Percentiles rank a stretch among this genome's conserved stretches.
Conservation (phyloP, 2,113 vertebrate genomes). For the Lonchura striata region DNA sequence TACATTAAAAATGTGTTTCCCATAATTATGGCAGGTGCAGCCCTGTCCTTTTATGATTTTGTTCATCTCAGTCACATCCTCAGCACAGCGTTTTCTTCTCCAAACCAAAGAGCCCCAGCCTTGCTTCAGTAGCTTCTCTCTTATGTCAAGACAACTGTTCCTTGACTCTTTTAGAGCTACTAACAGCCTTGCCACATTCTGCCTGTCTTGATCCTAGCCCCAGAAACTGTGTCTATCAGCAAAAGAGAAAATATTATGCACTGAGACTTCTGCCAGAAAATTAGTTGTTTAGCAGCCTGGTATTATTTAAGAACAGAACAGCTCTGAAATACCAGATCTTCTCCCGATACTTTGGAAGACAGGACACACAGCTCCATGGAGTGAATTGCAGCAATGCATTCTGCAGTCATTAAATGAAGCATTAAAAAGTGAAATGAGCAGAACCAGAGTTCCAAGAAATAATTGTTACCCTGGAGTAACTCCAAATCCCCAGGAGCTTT, state of each 20-base stretch:
- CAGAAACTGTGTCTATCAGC: not conserved
- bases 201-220: not conserved
- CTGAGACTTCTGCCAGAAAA: not conserved
- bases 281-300: accelerated
- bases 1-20: not conserved
- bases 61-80: not conserved
- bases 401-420: not conserved
- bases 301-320: not conserved
- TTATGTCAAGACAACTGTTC: not conserved
- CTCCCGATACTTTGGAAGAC: not conserved
- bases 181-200: not conserved
- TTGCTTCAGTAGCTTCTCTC: not conserved
- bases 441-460: not conserved
- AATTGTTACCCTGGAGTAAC: not conserved
- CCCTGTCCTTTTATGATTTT: not conserved
- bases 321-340: not conserved
- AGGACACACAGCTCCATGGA: not conserved
- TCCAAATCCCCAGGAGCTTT: not conserved
- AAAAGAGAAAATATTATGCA: not conserved
- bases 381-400: not conserved
- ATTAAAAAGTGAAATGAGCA: not conserved
- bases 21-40: not conserved
- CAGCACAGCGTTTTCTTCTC: not conserved
- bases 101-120: not conserved
- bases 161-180: not conserved